Evolutionary conservation across 2,113 vertebrate genomes (phyloP).

Genomic region (Taxidea taxus): DNA sequence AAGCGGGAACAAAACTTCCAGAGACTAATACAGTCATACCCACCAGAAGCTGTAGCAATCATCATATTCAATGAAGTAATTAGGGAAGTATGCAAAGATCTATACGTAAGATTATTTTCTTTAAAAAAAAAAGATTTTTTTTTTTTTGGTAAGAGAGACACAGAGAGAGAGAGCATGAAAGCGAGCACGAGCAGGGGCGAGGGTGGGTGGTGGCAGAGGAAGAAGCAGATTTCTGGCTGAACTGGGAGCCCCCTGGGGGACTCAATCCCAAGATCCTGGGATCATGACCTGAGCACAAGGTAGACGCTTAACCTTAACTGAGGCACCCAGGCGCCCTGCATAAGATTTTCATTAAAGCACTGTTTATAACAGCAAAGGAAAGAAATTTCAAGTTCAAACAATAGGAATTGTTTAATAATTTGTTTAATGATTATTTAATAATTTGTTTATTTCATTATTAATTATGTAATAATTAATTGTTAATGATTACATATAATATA

Average conservation of each 20-base stretch:
- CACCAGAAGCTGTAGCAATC: background rate
- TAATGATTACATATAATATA: too few relatives aligned
- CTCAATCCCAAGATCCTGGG: background rate
- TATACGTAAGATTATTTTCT: background rate
- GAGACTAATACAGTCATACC: background rate
- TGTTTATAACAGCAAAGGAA: background rate
- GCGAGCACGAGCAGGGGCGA: fast-evolving
- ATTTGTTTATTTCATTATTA: too few relatives aligned
- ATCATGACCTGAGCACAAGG: background rate
- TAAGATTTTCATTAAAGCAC: background rate
- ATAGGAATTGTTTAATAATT: conserved; percentile 50
- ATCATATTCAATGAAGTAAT: background rate
- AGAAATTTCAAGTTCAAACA: conserved; percentile 52
- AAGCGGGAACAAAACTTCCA: background rate
- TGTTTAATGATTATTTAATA: conserved; percentile 54
- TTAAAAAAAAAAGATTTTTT: background rate
- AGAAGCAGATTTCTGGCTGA: background rate
- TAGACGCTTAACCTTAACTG: background rate
- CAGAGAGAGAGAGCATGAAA: background rate
- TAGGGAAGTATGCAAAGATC: background rate
- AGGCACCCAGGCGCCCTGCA: background rate
- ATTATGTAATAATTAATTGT: too few relatives aligned
- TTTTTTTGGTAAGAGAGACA: background rate
- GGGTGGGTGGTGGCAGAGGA: background rate
- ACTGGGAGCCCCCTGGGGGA: background rate